Evolutionary conservation across 2,113 vertebrate species (phyloP).

Genomic region (Takifugu bimaculatus): DNA sequence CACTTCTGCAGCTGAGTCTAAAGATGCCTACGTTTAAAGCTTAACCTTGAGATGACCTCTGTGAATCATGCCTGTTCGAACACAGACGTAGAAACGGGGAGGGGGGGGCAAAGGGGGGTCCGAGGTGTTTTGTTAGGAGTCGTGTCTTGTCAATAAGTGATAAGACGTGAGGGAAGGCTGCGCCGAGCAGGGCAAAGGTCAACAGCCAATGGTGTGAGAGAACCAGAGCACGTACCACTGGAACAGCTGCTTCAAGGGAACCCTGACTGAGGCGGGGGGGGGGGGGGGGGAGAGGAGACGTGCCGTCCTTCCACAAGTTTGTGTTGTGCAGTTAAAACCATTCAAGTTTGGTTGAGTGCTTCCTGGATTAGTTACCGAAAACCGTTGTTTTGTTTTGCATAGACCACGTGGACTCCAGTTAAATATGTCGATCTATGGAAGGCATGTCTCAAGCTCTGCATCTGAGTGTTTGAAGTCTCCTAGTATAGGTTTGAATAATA

Average conservation of each 20-base stretch:
- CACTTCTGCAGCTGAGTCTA: conserved; percentile 13
- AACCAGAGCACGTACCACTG: conserved; percentile 23
- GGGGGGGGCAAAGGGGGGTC: no score
- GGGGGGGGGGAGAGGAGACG: not conserved
- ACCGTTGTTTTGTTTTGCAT: conserved; percentile 46
- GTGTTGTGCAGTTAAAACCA: conserved; percentile 19
- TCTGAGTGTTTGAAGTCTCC: conserved; percentile 15
- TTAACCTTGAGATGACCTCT: conserved; percentile 50
- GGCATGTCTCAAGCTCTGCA: conserved; percentile 27
- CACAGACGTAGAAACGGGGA: not conserved
- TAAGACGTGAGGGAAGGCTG: conserved; percentile 21
- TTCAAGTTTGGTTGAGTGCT: conserved; percentile 18
- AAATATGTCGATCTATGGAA: conserved; percentile 6
- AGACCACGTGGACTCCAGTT: conserved; percentile 32
- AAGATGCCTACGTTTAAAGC: conserved; percentile 50
- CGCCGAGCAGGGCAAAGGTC: conserved; percentile 31
- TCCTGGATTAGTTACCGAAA: conserved; percentile 26
- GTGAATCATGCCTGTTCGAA: conserved; percentile 33
- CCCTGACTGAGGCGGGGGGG: conserved; percentile 1
- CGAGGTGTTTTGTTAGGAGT: conserved; percentile 3
- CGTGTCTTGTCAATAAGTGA: conserved; percentile 28
- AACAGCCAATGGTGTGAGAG: conserved; percentile 9
- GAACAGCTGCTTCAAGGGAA: conserved; percentile 1
- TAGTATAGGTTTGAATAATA: conserved; percentile 15
- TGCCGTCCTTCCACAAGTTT: not conserved